Conservation (phyloP, 64 coral and sea anemone genomes). For the Montipora sp. region DNA sequence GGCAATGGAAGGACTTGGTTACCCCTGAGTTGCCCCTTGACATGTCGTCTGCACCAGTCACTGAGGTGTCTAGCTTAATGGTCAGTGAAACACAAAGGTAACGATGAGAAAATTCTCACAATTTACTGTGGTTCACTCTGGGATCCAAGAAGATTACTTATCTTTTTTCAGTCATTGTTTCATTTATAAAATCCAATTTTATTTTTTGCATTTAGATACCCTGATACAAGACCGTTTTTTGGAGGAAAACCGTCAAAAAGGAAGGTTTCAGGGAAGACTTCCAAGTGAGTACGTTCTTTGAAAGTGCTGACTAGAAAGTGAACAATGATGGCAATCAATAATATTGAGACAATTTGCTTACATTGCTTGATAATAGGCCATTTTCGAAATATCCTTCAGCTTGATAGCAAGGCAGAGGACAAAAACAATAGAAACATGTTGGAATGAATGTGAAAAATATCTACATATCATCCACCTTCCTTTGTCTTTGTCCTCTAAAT, state of each 20-base stretch:
- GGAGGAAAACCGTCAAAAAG: conserved; percentile 1
- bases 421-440: too few species aligned
- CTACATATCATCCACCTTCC: too few species aligned
- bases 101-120: neutral
- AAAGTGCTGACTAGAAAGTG: neutral
- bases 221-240: conserved; percentile 2
- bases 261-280: neutral
- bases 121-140: neutral
- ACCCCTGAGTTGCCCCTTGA: conserved; percentile 60
- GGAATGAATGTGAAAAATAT: too few species aligned
- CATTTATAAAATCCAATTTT: neutral
- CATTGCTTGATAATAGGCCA: too few species aligned
- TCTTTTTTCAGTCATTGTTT: neutral
- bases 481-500: too few species aligned
- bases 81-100: neutral
- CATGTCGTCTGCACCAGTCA: neutral
- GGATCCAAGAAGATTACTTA: neutral
- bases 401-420: too few species aligned
- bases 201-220: neutral
- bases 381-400: too few species aligned
- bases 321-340: too few species aligned
- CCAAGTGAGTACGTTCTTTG: conserved; percentile 5
- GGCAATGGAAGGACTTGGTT: conserved; percentile 46
- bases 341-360: too few species aligned
- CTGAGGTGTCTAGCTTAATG: neutral